A percentile compares a stretch with the other conserved stretches of the same genome.
phyloP scores from a whole-genome alignment of 2,113 vertebrate genomes.

The Probosciger aterrimus region DNA sequence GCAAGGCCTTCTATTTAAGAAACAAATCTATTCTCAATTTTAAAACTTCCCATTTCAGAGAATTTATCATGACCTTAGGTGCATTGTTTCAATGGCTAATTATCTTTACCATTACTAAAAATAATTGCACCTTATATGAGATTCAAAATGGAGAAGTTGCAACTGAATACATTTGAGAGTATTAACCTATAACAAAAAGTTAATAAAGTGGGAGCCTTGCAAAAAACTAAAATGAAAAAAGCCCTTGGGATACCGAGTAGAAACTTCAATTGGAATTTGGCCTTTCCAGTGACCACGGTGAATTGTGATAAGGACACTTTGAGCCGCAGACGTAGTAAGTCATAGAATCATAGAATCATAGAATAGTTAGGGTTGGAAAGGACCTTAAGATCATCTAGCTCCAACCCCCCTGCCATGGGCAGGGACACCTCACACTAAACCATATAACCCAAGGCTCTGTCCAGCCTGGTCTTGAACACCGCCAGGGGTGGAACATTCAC shows the following conservation, averaged over 20 bases:
- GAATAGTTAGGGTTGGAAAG: too few species aligned
- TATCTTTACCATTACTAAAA: not conserved
- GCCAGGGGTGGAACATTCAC: too few species aligned
- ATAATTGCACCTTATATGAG: not conserved
- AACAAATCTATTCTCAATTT: constrained; percentile 9
- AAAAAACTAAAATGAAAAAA: not conserved
- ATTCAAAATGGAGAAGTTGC: not conserved
- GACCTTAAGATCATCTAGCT: too few species aligned
- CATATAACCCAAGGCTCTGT: too few species aligned
- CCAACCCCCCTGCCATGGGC: too few species aligned
- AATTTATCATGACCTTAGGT: not conserved
- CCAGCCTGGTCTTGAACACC: too few species aligned
- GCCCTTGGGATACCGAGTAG: not conserved
- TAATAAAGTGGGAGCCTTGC: not conserved
- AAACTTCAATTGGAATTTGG: not conserved
- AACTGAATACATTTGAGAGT: not conserved
- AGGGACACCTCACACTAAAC: too few species aligned
- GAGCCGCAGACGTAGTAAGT: not conserved
- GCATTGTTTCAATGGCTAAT: not conserved
- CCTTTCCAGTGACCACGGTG: not conserved
- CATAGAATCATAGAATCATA: not conserved
- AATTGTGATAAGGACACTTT: not conserved
- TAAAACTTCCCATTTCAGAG: not conserved
- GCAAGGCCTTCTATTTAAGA: not conserved
- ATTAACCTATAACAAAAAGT: not conserved